Conservation (phyloP, 2,888 invertebrate genomes). For the Xestia sexstrigata region DNA sequence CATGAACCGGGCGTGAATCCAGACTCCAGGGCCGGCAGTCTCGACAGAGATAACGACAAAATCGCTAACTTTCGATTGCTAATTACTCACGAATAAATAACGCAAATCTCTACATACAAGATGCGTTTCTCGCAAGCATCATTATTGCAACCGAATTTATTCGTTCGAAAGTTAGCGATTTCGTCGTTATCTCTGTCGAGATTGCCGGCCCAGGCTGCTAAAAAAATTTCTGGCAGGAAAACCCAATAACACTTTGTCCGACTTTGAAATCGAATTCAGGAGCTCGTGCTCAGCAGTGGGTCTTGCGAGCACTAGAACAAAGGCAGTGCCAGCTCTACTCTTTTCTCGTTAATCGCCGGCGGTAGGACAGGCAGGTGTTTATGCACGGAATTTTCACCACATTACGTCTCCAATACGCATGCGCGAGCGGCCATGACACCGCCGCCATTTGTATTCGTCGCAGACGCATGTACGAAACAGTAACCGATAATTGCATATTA, state of each 20-base stretch:
- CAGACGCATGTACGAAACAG: constrained; percentile 59
- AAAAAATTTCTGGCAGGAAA: too few species aligned
- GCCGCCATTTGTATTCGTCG: constrained; percentile 74
- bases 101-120: too few species aligned
- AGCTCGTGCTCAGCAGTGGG: background rate
- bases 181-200: too few species aligned
- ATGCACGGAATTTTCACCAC: constrained; percentile 71
- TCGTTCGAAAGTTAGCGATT: too few species aligned
- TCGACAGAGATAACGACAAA: too few species aligned
- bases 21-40: too few species aligned
- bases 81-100: too few species aligned
- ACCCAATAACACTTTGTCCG: background rate
- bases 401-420: constrained; percentile 69
- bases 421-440: constrained; percentile 77
- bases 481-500: constrained; percentile 76
- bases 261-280: background rate
- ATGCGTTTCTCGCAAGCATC: too few species aligned
- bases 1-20: background rate
- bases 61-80: too few species aligned
- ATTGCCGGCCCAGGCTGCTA: too few species aligned
- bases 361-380: too few species aligned
- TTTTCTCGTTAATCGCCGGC: background rate
- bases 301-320: background rate
- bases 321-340: background rate
- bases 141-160: too few species aligned